Conservation (phyloP, 1,140 invertebrate genomes). For the Ceratoteleas bidentatus region DNA sequence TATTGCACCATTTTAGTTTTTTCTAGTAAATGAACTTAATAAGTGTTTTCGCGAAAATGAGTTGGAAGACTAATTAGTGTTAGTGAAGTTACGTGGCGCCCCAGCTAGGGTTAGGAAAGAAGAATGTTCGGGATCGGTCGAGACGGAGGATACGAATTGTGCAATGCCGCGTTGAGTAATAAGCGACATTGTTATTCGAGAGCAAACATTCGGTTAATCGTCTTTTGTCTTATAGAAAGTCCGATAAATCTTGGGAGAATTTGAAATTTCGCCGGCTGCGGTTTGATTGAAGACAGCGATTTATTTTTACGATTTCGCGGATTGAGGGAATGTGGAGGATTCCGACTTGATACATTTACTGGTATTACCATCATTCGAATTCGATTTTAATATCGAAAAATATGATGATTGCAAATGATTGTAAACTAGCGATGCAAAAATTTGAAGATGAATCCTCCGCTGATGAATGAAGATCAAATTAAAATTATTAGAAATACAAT, state of each 20-base stretch:
- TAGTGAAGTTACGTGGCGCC: background rate
- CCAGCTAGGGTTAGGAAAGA: background rate
- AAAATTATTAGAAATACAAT: too few relatives aligned
- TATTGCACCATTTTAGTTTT: too few relatives aligned
- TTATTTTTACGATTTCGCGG: too few relatives aligned
- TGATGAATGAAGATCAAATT: too few relatives aligned
- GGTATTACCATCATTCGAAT: background rate
- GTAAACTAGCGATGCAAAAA: background rate
- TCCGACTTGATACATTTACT: too few relatives aligned
- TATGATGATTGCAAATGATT: background rate
- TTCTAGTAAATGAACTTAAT: background rate
- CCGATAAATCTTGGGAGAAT: background rate
- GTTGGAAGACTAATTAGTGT: slow-evolving; percentile 22
- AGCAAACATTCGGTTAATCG: background rate
- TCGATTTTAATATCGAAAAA: background rate
- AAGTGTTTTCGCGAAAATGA: slow-evolving; percentile 31
- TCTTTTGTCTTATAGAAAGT: background rate
- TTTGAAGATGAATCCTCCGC: too few relatives aligned
- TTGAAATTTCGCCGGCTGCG: background rate
- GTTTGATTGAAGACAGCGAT: background rate
- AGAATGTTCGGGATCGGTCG: background rate
- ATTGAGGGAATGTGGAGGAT: too few relatives aligned
- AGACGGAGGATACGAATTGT: slow-evolving; percentile 1
- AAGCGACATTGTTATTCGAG: background rate
- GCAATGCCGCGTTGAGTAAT: background rate